Conservation (phyloP, 2,888 invertebrate genomes). For the Acanthosepion esculentum region DNA sequence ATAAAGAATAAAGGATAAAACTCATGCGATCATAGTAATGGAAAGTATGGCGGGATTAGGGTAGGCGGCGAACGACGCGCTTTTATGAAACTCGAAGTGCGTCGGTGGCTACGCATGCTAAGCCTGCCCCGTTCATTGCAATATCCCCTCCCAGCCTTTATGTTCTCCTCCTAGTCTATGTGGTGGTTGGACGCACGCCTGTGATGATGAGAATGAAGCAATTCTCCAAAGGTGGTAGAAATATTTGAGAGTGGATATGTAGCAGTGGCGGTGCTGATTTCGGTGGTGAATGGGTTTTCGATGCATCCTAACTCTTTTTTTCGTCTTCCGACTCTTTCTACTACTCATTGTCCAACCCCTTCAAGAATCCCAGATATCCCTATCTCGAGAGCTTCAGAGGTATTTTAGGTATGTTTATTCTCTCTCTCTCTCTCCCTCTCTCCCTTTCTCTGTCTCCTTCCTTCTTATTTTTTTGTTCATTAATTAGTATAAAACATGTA, state of each 20-base stretch:
- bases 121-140: neutral
- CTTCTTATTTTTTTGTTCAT: neutral
- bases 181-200: conserved; percentile 19
- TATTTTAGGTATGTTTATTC: conserved; percentile 3
- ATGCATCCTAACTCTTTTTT: neutral
- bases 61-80: neutral
- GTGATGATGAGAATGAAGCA: neutral
- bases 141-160: neutral
- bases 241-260: conserved; percentile 17
- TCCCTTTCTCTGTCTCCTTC: neutral
- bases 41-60: neutral
- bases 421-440: neutral
- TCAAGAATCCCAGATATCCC: neutral
- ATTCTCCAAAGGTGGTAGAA: neutral
- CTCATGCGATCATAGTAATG: neutral
- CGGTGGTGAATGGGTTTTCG: neutral
- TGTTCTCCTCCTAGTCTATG: neutral
- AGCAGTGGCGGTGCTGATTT: neutral
- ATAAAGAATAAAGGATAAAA: neutral
- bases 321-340: neutral
- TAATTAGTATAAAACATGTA: conserved; percentile 12
- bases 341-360: conserved; percentile 33
- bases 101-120: conserved; percentile 23
- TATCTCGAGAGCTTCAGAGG: neutral
- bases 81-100: conserved; percentile 7